Evolutionary conservation across 2,888 invertebrate genomes (phyloP), one percentile per base, ranked within the genome.

Genomic region (Lepidochrysops patricia): DNA sequence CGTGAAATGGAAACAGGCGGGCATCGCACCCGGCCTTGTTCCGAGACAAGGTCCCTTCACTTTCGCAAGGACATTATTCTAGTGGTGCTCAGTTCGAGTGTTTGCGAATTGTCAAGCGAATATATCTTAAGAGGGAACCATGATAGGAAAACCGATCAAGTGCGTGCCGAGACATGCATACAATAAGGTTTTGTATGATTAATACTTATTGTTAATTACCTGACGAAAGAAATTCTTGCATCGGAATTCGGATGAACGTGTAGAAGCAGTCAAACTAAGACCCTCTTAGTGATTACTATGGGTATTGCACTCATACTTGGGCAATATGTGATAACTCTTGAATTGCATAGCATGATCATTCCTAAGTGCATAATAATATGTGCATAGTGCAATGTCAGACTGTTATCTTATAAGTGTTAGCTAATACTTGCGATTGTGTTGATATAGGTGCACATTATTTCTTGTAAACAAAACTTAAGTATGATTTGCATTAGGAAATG

Each of bases 11-110:
- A 37, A 49, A 49, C 48, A 9, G 48, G 26, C 29, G 54, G 54
- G 32, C 54, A 15, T 23, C 54, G 54, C 29, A 19, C 52, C 29
- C 19, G 29, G 32, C 54, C 54, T 59, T 59, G 58, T 52, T 52
- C 58, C 25, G 15, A 9, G 19, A 5, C 58, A 59, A 59, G 58
- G 58, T 50, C 57, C 37, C 26, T 52, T 34, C 26, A 59, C 50
- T 35, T 50, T 50, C 25, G 13, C 27, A 15, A 13, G 50, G 35
- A 27, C 34, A 35, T 48, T 49, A 32, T 29, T 50, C 26, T 34
- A 58, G 35, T 54, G 4, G 15, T 5, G 19, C 15, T 9, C 5
- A 9, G 3, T 19, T 13, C 54, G 12, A 37, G n/a, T n/a, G 34
- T 34, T 34, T n/a, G 7, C 34, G 34, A 34, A 5, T 7, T 34